These are phyloP conservation scores for Cricetomys ansorgei DNA, from an alignment of 2,113 vertebrate species.

Conservation along the genomic window DNA sequence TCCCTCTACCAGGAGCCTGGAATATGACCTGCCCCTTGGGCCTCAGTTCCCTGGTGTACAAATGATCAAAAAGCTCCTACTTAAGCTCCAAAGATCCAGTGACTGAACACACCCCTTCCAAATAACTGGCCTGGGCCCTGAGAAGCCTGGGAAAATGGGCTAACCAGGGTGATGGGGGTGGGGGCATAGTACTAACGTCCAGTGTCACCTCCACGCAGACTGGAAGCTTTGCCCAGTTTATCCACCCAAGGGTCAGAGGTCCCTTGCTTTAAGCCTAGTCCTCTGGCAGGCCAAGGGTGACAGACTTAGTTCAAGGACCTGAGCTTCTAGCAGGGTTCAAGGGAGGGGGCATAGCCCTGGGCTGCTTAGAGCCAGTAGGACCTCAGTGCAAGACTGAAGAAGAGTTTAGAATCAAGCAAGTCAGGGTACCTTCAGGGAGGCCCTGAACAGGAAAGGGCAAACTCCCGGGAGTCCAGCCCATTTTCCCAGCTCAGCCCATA, in stretches of 20 bases:
- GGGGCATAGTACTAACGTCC: background rate
- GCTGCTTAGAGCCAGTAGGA: background rate
- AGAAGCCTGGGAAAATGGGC: conserved; percentile 12
- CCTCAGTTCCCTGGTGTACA: background rate
- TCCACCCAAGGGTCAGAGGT: conserved; percentile 68
- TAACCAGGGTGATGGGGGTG: background rate
- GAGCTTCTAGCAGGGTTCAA: background rate
- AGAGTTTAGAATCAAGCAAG: conserved; percentile 5
- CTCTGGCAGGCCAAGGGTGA: conserved; percentile 16
- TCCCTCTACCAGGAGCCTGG: background rate
- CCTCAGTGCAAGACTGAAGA: background rate
- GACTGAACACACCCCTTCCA: conserved; percentile 74
- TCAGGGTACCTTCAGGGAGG: conserved; percentile 8
- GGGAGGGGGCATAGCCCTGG: conserved; percentile 7
- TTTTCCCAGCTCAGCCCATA: background rate
- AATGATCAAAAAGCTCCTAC: background rate
- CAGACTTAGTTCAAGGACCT: background rate
- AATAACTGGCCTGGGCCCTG: conserved; percentile 49
- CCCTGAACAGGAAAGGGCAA: background rate
- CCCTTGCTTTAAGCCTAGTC: conserved; percentile 31
- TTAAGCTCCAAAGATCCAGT: conserved; percentile 54
- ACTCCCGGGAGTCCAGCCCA: background rate
- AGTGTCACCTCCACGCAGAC: conserved; percentile 10
- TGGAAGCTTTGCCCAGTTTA: conserved; percentile 11
- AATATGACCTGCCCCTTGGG: background rate